phyloP scores from a whole-genome alignment of 2,888 invertebrate species.

The Ephialtes manifestator region DNA sequence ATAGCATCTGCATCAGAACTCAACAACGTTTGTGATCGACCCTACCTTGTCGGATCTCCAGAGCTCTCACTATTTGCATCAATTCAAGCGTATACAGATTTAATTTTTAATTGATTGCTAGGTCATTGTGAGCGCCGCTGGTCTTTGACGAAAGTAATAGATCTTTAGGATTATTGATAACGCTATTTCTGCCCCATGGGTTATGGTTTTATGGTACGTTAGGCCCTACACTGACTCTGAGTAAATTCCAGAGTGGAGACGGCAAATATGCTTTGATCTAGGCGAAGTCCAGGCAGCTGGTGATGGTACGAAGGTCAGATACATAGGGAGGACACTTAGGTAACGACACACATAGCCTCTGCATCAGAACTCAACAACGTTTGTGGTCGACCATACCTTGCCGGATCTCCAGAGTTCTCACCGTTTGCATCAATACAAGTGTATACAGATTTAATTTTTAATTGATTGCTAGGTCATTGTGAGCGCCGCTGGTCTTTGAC shows the following conservation, averaged over 20 bases:
- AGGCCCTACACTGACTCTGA: no score
- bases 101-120: conserved; percentile 22
- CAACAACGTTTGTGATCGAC: conserved; percentile 17
- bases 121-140: not conserved
- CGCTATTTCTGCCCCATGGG: not conserved
- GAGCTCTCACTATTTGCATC: not conserved
- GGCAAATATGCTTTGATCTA: not conserved
- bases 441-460: conserved; percentile 26
- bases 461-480: conserved; percentile 10
- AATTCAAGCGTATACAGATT: conserved; percentile 10
- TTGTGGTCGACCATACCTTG: not conserved
- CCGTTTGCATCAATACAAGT: not conserved
- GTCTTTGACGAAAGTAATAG: not conserved
- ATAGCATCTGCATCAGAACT: conserved; percentile 4
- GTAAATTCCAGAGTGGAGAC: no score
- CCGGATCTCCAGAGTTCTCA: not conserved
- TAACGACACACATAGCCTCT: not conserved
- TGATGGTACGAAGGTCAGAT: not conserved
- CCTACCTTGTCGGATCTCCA: not conserved
- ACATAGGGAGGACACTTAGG: not conserved
- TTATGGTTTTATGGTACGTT: not conserved
- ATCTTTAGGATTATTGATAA: conserved; percentile 14
- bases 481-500: not conserved
- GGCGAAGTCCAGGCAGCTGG: not conserved
- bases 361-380: conserved; percentile 25